Conservation (phyloP, 2,888 invertebrate genomes). For the Heliconius sara region DNA sequence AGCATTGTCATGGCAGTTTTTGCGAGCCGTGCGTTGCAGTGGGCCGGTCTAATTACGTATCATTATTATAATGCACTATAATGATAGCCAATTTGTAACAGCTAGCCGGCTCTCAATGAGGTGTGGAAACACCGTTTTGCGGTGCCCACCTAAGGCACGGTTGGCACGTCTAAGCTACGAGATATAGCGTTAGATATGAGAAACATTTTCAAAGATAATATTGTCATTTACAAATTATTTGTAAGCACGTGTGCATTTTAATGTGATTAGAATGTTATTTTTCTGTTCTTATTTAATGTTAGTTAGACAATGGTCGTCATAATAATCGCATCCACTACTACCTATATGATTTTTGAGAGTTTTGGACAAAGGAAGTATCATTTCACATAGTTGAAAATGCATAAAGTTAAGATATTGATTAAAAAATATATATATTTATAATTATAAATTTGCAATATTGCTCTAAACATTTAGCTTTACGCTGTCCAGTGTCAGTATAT, state of each 20-base stretch:
- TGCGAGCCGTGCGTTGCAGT: constrained; percentile 54
- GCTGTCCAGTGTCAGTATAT: too few relatives aligned
- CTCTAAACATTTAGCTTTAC: too few relatives aligned
- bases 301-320: not conserved
- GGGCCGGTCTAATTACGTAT: constrained; percentile 76
- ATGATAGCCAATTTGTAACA: constrained; percentile 78
- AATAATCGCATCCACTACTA: not conserved
- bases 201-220: not conserved
- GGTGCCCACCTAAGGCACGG: constrained; percentile 54
- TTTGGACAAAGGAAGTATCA: not conserved
- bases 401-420: not conserved
- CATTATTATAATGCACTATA: constrained; percentile 78
- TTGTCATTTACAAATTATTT: not conserved
- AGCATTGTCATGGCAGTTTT: constrained; percentile 54
- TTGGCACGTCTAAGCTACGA: constrained; percentile 18
- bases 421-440: too few relatives aligned
- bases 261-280: not conserved
- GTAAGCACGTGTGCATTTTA: not conserved
- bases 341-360: not conserved
- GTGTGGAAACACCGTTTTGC: constrained; percentile 80
- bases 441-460: too few relatives aligned
- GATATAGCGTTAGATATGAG: not conserved
- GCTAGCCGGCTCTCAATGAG: constrained; percentile 74
- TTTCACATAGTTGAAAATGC: not conserved
- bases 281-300: not conserved